phyloP scores from a whole-genome alignment of 2,113 vertebrate genomes.

The Galeopterus variegatus region DNA sequence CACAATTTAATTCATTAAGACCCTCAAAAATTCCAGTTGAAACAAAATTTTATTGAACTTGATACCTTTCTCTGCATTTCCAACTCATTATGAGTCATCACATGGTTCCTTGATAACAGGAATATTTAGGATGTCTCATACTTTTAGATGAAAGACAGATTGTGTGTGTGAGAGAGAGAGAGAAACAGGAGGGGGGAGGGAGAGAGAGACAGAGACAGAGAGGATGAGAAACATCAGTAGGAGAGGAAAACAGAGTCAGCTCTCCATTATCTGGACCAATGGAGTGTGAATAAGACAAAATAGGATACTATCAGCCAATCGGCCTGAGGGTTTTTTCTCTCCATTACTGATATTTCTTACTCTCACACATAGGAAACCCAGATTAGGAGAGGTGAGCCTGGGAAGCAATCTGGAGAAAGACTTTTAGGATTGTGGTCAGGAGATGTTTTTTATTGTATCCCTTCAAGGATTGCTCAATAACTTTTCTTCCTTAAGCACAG shows the following conservation, averaged over 20 bases:
- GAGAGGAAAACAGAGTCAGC: conserved; percentile 13
- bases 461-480: background rate
- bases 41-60: conserved; percentile 23
- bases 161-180: background rate
- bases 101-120: background rate
- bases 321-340: background rate
- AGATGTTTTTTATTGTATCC: background rate
- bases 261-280: conserved; percentile 39
- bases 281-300: conserved; percentile 29
- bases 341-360: background rate
- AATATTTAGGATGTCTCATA: conserved; percentile 24
- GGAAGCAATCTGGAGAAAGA: conserved; percentile 18
- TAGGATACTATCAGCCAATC: background rate
- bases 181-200: background rate
- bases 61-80: background rate
- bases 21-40: background rate
- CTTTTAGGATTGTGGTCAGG: conserved; percentile 26
- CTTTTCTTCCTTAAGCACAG: conserved; percentile 10
- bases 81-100: background rate
- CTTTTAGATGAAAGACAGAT: conserved; percentile 20
- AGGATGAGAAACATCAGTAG: background rate
- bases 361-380: conserved; percentile 6
- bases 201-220: background rate
- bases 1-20: background rate
- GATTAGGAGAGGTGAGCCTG: background rate